A percentile compares a stretch with the other conserved stretches of the same genome.
phyloP scores from a whole-genome alignment of 37 sponge, comb jelly and placozoan genomes.

The Agelas oroides region DNA sequence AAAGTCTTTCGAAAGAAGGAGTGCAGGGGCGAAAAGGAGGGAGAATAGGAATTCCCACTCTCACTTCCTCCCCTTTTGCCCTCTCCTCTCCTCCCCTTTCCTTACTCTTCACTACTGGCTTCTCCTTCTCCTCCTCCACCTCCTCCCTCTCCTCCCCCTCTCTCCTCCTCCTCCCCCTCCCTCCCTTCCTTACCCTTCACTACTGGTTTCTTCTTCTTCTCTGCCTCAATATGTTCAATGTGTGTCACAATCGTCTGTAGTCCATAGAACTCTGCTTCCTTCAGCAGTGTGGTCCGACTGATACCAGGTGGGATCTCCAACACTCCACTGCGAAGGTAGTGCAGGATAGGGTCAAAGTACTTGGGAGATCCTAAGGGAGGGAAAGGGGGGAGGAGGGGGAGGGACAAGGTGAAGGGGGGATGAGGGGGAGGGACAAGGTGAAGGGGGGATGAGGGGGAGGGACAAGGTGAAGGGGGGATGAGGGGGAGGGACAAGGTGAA shows the following conservation, averaged over 20 bases:
- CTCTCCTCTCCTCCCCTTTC: no score
- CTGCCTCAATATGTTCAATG: conserved; percentile 29
- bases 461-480: no score
- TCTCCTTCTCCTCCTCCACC: no score
- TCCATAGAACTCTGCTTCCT: conserved; percentile 81
- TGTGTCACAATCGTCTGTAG: conserved; percentile 50
- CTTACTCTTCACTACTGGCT: no score
- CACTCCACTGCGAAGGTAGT: conserved; percentile 55
- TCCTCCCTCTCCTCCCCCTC: not conserved
- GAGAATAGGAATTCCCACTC: no score
- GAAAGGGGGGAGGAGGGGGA: no score
- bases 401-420: no score
- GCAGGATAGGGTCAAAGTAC: conserved; percentile 71
- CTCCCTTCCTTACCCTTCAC: not conserved
- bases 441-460: no score
- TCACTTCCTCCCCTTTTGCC: no score
- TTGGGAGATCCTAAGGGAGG: conserved; percentile 57
- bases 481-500: no score
- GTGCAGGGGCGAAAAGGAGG: no score
- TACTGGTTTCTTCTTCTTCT: not conserved
- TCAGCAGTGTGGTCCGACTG: conserved; percentile 18
- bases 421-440: no score
- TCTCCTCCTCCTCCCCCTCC: not conserved
- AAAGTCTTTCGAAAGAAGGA: not conserved
- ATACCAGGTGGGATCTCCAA: conserved; percentile 45